Percentiles rank a stretch among this genome's conserved stretches.
Conservation (phyloP, 2,888 invertebrate species). For the Tenthredo amoena region DNA sequence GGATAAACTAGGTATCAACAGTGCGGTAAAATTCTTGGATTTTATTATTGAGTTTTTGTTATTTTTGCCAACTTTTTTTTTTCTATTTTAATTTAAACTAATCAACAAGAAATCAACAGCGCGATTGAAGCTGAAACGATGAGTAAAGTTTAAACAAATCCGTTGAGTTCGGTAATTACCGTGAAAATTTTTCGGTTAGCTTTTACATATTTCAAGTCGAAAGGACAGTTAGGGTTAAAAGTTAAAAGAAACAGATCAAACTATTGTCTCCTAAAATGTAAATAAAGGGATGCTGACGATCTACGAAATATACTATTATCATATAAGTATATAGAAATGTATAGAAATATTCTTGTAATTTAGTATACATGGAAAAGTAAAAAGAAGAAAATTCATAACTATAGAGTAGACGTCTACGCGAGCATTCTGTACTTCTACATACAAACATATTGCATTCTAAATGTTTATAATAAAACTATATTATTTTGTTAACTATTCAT, state of each 20-base stretch:
- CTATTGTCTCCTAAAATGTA: background rate
- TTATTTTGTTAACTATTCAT: slow-evolving; percentile 40
- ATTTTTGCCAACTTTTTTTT: background rate
- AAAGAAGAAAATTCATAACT: background rate
- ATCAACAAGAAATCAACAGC: background rate
- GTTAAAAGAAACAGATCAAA: background rate
- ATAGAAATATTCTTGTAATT: slow-evolving; percentile 38
- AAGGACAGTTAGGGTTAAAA: background rate
- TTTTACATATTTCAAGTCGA: background rate
- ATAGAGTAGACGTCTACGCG: background rate
- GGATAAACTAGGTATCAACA: background rate
- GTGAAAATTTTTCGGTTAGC: background rate
- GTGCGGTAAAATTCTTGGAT: background rate
- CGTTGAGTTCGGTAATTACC: background rate
- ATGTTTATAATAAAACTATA: slow-evolving; percentile 46
- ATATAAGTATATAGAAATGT: slow-evolving; percentile 20
- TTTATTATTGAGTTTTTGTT: background rate
- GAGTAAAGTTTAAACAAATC: background rate
- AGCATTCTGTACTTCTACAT: slow-evolving; percentile 29
- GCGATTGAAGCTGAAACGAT: slow-evolving; percentile 14
- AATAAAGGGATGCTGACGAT: background rate
- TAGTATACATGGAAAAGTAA: background rate
- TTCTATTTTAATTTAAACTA: background rate
- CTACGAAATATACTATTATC: slow-evolving; percentile 3
- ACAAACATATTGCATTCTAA: background rate